A percentile compares a stretch with the other conserved stretches of the same genome.
Evolutionary conservation across 2,113 vertebrate genomes (phyloP).

Genomic region (Plestiodon gilberti): DNA sequence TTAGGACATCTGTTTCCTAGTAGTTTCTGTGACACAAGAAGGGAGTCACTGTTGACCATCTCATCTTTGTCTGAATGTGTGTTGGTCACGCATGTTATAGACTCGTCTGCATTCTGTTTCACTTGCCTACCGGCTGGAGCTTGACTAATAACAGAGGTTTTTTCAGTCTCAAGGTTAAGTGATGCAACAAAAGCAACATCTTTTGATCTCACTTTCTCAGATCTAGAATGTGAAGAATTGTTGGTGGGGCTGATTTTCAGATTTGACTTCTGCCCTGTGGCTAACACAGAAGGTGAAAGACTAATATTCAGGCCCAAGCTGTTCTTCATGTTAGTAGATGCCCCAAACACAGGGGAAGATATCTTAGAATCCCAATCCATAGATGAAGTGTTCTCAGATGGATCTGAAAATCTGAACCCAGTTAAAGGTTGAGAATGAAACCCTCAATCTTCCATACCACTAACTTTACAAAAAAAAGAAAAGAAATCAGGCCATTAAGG

Average conservation of each 20-base stretch:
- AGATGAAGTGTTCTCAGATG: slow-evolving; percentile 60
- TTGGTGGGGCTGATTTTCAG: slow-evolving; percentile 66
- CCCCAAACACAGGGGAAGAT: slow-evolving; percentile 81
- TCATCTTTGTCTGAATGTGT: slow-evolving; percentile 47
- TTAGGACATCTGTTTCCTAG: slow-evolving; percentile 68
- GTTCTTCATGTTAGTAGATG: slow-evolving; percentile 63
- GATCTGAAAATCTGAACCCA: slow-evolving; percentile 77
- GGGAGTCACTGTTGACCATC: slow-evolving; percentile 38
- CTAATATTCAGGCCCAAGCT: slow-evolving; percentile 64
- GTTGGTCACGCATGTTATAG: slow-evolving; percentile 42
- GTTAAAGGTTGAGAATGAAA: slow-evolving; percentile 6
- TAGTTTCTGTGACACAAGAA: slow-evolving; percentile 48
- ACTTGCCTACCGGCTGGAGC: slow-evolving; percentile 64
- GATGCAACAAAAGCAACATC: slow-evolving; percentile 70
- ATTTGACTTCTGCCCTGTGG: slow-evolving; percentile 63
- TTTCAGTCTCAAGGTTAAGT: slow-evolving; percentile 61
- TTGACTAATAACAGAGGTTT: slow-evolving; percentile 67
- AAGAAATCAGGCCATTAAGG: not conserved
- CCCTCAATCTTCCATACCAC: too few species aligned
- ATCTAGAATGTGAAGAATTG: slow-evolving; percentile 61
- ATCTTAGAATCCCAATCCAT: slow-evolving; percentile 66
- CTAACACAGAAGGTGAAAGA: slow-evolving; percentile 77
- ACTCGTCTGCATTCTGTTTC: slow-evolving; percentile 63
- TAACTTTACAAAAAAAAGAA: accelerated
- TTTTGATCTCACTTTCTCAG: slow-evolving; percentile 75